Conservation (phyloP, 2,888 invertebrate species). For the Drymonia ruficornis region DNA sequence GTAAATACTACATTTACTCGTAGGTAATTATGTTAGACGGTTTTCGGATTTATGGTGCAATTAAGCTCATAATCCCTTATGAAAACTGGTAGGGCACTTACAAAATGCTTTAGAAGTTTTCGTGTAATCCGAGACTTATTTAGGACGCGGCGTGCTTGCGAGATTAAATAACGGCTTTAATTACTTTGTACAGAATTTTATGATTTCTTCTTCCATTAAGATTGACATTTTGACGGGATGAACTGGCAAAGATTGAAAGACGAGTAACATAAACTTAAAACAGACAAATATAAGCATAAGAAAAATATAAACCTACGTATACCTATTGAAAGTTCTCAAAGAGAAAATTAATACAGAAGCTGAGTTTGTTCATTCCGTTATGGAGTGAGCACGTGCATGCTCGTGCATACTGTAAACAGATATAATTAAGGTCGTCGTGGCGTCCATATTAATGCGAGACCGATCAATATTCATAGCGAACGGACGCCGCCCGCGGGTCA, state of each 20-base stretch:
- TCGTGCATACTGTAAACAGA: constrained; percentile 64
- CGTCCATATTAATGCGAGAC: constrained; percentile 59
- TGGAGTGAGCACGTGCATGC: constrained; percentile 49
- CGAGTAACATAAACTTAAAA: background rate
- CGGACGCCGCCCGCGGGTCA: constrained; percentile 55
- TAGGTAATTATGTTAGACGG: constrained; percentile 54
- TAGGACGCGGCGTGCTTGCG: constrained; percentile 26
- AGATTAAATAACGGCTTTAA: constrained; percentile 32
- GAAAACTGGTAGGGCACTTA: constrained; percentile 44
- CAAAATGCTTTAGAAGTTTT: constrained; percentile 46
- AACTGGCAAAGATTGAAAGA: background rate
- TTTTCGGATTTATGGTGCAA: constrained; percentile 62
- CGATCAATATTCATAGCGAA: constrained; percentile 65
- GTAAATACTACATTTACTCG: constrained; percentile 56
- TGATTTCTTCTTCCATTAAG: constrained; percentile 18
- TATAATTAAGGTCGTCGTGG: constrained; percentile 65
- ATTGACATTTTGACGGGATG: constrained; percentile 25
- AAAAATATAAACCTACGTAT: constrained; percentile 12
- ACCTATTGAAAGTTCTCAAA: constrained; percentile 13
- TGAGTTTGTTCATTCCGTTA: constrained; percentile 27
- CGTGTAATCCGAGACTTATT: constrained; percentile 44
- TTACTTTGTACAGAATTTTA: constrained; percentile 22
- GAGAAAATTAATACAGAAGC: constrained; percentile 34
- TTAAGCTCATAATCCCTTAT: constrained; percentile 49
- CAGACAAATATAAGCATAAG: background rate